phyloP scores from a whole-genome alignment of 2,797 vertebrate species.

The Decapterus maruadsi region DNA sequence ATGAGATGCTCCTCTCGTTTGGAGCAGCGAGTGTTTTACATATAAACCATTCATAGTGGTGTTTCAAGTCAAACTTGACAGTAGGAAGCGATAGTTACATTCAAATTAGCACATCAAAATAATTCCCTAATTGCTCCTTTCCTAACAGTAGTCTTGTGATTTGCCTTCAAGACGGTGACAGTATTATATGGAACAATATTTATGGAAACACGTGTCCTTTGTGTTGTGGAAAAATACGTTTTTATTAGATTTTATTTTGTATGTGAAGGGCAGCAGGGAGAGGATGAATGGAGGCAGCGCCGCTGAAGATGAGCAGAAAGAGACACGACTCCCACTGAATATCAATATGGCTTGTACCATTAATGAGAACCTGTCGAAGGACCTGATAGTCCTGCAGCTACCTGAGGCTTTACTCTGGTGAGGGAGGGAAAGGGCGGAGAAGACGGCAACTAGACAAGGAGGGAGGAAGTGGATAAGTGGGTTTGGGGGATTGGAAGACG shows the following conservation, averaged over 20 bases:
- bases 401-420: slow-evolving; percentile 45
- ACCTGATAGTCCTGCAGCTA: slow-evolving; percentile 55
- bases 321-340: slow-evolving; percentile 62
- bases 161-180: slow-evolving; percentile 16
- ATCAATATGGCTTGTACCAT: slow-evolving; percentile 49
- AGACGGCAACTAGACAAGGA: slow-evolving; percentile 16
- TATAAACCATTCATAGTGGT: slow-evolving; percentile 3
- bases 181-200: slow-evolving; percentile 20
- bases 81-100: slow-evolving; percentile 22
- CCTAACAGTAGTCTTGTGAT: slow-evolving; percentile 20
- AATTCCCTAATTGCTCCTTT: slow-evolving; percentile 28
- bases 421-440: not conserved
- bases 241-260: slow-evolving; percentile 21
- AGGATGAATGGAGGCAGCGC: slow-evolving; percentile 34
- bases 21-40: not conserved
- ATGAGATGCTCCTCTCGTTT: slow-evolving; percentile 10
- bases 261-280: slow-evolving; percentile 17
- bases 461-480: slow-evolving; percentile 1
- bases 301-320: slow-evolving; percentile 19
- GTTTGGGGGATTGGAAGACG: not conserved
- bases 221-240: slow-evolving; percentile 11
- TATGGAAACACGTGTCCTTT: not conserved
- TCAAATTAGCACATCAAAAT: slow-evolving; percentile 45
- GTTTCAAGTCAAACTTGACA: slow-evolving; percentile 33
- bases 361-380: slow-evolving; percentile 55